Percentiles rank a stretch among this genome's conserved stretches.
Conservation (phyloP, 2,113 vertebrate genomes). For the Dromiciops gliroides region DNA sequence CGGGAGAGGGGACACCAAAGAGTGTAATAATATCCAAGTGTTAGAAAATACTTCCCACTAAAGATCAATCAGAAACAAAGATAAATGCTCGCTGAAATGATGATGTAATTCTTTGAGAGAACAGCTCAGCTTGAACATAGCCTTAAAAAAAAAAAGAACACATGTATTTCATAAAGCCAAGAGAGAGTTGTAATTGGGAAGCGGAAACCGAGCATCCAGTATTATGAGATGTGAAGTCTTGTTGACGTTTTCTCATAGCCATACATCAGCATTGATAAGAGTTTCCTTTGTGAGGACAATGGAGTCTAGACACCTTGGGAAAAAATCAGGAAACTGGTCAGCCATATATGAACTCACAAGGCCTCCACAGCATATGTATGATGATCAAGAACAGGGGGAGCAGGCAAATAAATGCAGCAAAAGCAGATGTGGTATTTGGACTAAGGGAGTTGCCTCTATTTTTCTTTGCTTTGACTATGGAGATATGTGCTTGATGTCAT, state of each 20-base stretch:
- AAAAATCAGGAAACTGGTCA: neutral
- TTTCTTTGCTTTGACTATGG: neutral
- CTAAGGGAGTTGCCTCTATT: neutral
- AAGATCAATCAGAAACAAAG: neutral
- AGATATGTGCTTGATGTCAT: neutral
- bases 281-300: neutral
- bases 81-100: neutral
- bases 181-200: neutral
- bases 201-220: neutral
- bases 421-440: constrained; percentile 31
- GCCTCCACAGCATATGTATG: neutral
- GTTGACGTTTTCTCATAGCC: neutral
- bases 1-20: neutral
- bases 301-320: neutral
- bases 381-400: neutral
- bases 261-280: no score
- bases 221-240: neutral
- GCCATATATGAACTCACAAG: neutral
- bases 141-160: neutral
- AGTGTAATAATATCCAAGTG: neutral
- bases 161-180: neutral
- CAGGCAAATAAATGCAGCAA: constrained; percentile 29
- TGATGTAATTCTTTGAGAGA: neutral
- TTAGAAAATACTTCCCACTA: neutral
- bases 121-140: neutral